Conservation (phyloP, 2,113 vertebrate species). For the Abramis brama region DNA sequence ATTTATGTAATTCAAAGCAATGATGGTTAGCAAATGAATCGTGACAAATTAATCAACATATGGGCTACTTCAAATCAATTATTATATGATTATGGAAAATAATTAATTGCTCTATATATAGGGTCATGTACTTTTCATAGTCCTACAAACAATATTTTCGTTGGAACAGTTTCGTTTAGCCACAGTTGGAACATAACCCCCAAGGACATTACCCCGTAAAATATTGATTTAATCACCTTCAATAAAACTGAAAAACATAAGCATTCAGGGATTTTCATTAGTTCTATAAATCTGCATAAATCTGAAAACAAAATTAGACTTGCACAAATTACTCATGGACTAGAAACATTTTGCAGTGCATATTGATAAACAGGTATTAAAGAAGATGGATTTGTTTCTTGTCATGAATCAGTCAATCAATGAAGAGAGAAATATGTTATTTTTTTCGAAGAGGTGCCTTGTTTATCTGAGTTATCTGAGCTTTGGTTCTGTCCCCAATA, state of each 20-base stretch:
- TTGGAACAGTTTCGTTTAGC: background rate
- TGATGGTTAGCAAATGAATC: background rate
- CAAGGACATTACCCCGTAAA: background rate
- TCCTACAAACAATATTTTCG: background rate
- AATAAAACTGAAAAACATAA: background rate
- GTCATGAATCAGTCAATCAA: background rate
- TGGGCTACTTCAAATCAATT: background rate
- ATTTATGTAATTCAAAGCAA: background rate
- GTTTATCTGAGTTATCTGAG: slow-evolving; percentile 57
- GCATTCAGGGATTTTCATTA: background rate
- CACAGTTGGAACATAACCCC: background rate
- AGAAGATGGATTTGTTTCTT: background rate
- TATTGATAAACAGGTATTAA: background rate
- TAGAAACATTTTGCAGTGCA: background rate
- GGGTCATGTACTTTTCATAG: no score
- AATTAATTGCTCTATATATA: background rate
- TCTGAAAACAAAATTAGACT: background rate
- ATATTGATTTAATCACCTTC: background rate
- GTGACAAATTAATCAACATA: background rate
- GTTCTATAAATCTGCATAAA: background rate
- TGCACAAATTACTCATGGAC: background rate
- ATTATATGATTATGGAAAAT: background rate
- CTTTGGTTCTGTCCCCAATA: slow-evolving; percentile 59
- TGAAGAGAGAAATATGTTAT: background rate
- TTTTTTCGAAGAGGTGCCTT: slow-evolving; percentile 27